These are phyloP conservation scores for Lottia scabra DNA, from an alignment of 2,888 invertebrate genomes.

Conservation along the genomic window DNA sequence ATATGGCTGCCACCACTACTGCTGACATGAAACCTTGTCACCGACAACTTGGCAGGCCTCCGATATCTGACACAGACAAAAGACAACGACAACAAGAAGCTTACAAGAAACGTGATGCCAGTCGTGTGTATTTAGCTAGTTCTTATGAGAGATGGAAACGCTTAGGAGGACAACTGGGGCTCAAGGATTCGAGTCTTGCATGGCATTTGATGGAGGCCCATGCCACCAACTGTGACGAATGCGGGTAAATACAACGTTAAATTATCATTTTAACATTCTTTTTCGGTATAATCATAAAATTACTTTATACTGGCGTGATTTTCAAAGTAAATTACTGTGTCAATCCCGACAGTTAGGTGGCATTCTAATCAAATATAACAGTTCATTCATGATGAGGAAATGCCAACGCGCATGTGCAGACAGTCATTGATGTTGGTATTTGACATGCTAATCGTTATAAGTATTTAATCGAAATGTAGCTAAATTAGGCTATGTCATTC, in stretches of 20 bases:
- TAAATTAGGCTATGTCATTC: no score
- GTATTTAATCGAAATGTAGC: no score
- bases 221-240: slow-evolving; percentile 32
- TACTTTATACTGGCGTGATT: no score
- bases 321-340: no score
- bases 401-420: slow-evolving; percentile 6
- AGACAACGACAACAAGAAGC: slow-evolving; percentile 32
- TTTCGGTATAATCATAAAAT: no score
- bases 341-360: neutral
- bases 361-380: neutral
- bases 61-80: slow-evolving; percentile 32
- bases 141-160: slow-evolving; percentile 40
- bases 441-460: neutral
- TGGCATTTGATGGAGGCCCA: slow-evolving; percentile 47
- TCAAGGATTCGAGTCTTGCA: slow-evolving; percentile 40
- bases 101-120: slow-evolving; percentile 36
- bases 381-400: slow-evolving; percentile 4
- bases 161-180: slow-evolving; percentile 31
- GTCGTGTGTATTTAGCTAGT: slow-evolving; percentile 33
- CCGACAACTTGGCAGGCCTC: slow-evolving; percentile 26
- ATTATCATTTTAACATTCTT: no score
- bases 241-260: slow-evolving; percentile 27
- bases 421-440: neutral
- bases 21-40: slow-evolving; percentile 2
- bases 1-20: slow-evolving; percentile 2